Evolutionary conservation across 2,797 vertebrate genomes (phyloP).

Genomic region (Notolepis coatsorum): DNA sequence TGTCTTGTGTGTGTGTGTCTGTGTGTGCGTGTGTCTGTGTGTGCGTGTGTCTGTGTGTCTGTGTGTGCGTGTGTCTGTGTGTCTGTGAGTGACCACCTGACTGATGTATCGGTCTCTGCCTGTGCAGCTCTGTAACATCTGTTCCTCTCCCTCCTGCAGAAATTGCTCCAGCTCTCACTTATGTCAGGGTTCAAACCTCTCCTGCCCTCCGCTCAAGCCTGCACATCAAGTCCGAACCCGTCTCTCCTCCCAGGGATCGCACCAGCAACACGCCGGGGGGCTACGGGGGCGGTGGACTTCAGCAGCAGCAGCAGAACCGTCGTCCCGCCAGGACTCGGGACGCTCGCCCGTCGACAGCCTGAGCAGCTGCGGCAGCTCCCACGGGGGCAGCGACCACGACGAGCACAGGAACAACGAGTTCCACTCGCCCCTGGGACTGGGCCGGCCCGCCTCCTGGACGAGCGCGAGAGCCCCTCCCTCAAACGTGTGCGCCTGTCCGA

Average conservation of each 20-base stretch:
- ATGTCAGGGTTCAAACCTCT: slow-evolving; percentile 99
- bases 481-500: slow-evolving; percentile 98
- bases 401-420: slow-evolving; percentile 98
- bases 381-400: slow-evolving; percentile 97
- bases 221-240: slow-evolving; percentile 99
- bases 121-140: slow-evolving; percentile 90
- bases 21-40: slow-evolving; percentile 40
- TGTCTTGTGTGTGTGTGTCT: slow-evolving; percentile 69
- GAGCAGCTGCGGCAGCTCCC: slow-evolving; percentile 99
- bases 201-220: slow-evolving; percentile 99
- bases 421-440: slow-evolving; percentile 98
- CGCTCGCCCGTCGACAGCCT: slow-evolving; percentile 98
- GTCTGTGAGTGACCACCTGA: slow-evolving; percentile 26
- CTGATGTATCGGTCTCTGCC: slow-evolving; percentile 73
- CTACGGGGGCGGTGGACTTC: slow-evolving; percentile 88
- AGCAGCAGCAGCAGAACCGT: slow-evolving; percentile 80
- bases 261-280: slow-evolving; percentile 95
- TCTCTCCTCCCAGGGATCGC: slow-evolving; percentile 99
- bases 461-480: slow-evolving; percentile 97
- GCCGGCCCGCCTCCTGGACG: slow-evolving; percentile 93
- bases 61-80: slow-evolving; percentile 64
- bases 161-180: slow-evolving; percentile 99
- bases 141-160: slow-evolving; percentile 98
- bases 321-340: slow-evolving; percentile 95
- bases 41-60: no score